Percentiles rank a stretch among this genome's conserved stretches.
Conservation (phyloP, 2,797 vertebrate genomes). For the Nothura maculosa region DNA sequence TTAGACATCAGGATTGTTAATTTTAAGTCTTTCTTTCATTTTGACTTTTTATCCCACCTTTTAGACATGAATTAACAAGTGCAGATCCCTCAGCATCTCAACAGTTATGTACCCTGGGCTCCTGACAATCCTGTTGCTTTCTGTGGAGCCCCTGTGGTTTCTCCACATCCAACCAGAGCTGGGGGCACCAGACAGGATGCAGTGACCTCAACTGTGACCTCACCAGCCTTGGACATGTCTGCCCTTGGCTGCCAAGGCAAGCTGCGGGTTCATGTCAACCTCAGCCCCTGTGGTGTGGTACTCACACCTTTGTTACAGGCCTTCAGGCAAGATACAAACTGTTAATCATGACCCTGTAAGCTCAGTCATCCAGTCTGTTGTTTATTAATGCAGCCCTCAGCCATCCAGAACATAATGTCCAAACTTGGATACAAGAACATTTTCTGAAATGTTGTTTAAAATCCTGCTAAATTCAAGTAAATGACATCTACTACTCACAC, state of each 20-base stretch:
- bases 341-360: background rate
- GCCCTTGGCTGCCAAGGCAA: background rate
- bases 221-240: background rate
- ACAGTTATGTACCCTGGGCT: background rate
- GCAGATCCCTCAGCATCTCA: background rate
- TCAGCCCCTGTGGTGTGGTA: background rate
- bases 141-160: background rate
- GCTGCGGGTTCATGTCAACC: background rate
- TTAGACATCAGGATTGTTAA: background rate
- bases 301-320: background rate
- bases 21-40: background rate
- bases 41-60: background rate
- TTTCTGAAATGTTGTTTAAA: background rate
- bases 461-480: background rate
- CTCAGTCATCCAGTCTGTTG: background rate
- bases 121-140: background rate
- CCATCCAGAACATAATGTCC: background rate
- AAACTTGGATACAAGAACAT: background rate
- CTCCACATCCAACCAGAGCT: background rate
- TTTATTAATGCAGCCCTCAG: background rate
- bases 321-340: background rate
- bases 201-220: background rate
- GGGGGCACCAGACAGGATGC: background rate
- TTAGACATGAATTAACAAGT: background rate
- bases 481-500: rapidly evolving